These are phyloP conservation scores for Altica lythri DNA, from an alignment of 2,888 invertebrate genomes.

Conservation along the genomic window DNA sequence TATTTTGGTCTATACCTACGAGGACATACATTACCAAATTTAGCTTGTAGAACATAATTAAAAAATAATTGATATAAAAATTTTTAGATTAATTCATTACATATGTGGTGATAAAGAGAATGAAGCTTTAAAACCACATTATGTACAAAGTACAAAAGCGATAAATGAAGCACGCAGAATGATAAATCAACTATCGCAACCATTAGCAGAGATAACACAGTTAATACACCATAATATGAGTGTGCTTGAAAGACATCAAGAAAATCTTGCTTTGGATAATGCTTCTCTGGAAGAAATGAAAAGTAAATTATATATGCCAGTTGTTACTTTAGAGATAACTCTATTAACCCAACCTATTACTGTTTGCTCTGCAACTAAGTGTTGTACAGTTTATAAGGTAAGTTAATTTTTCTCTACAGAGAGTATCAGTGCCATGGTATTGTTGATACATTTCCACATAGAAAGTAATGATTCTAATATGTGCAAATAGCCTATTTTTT, in stretches of 20 bases:
- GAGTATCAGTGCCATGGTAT: too few relatives aligned
- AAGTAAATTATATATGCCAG: conserved; percentile 46
- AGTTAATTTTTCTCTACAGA: too few relatives aligned
- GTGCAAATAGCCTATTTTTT: too few relatives aligned
- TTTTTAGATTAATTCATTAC: conserved; percentile 46
- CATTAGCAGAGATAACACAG: conserved; percentile 51
- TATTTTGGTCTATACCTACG: too few relatives aligned
- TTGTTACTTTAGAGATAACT: conserved; percentile 43
- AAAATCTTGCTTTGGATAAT: conserved; percentile 36
- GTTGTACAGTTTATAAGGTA: conserved; percentile 43
- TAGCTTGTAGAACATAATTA: too few relatives aligned
- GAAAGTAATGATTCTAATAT: too few relatives aligned
- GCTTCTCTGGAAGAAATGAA: conserved; percentile 43
- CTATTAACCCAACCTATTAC: conserved; percentile 46
- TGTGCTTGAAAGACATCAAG: conserved; percentile 43
- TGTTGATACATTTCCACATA: too few relatives aligned
- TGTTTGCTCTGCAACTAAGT: conserved; percentile 45
- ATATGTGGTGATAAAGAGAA: conserved; percentile 41
- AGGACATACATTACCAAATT: too few relatives aligned
- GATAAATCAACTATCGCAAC: conserved; percentile 48
- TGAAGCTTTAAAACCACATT: conserved; percentile 45
- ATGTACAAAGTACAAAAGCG: conserved; percentile 47
- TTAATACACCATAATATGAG: conserved; percentile 49
- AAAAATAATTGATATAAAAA: too few relatives aligned
- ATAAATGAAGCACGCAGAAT: conserved; percentile 50